Evolutionary conservation across 2,113 vertebrate genomes (phyloP).

Genomic region (Xiphias gladius): DNA sequence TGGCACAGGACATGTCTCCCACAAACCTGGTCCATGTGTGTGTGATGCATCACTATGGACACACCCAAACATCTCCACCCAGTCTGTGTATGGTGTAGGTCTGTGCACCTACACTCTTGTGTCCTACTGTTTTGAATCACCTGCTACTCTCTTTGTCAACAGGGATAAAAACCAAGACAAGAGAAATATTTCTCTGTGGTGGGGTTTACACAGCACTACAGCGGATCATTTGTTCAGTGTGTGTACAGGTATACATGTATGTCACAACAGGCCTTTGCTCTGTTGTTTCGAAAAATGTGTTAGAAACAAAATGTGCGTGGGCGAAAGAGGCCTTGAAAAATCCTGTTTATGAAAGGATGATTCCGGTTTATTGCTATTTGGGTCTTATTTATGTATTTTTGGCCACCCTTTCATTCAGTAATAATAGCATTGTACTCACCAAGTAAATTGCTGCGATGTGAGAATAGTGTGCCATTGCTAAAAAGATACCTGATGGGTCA

Average conservation of each 20-base stretch:
- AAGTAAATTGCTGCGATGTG: neutral
- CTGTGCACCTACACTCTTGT: neutral
- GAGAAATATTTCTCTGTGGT: slow-evolving; percentile 51
- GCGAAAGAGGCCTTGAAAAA: neutral
- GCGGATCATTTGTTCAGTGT: slow-evolving; percentile 32
- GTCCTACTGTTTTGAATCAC: slow-evolving; percentile 40
- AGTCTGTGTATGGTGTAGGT: neutral
- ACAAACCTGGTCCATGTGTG: neutral
- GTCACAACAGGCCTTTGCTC: neutral
- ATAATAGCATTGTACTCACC: too few relatives aligned
- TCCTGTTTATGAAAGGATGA: too few relatives aligned
- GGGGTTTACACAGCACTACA: slow-evolving; percentile 28
- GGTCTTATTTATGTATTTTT: neutral
- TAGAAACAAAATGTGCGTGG: neutral
- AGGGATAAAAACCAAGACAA: slow-evolving; percentile 20
- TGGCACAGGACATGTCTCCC: slow-evolving; percentile 12
- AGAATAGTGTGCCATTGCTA: too few relatives aligned
- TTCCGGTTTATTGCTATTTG: neutral
- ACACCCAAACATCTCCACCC: slow-evolving; percentile 23
- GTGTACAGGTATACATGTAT: slow-evolving; percentile 4
- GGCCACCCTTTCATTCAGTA: too few relatives aligned
- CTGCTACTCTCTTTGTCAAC: slow-evolving; percentile 56
- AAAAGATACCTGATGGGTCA: neutral
- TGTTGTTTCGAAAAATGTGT: slow-evolving; percentile 34
- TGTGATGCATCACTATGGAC: neutral